Evolutionary conservation across 2,113 vertebrate species (phyloP), one percentile per base, ranked within the genome.

Genomic region (Ameiurus melas): DNA sequence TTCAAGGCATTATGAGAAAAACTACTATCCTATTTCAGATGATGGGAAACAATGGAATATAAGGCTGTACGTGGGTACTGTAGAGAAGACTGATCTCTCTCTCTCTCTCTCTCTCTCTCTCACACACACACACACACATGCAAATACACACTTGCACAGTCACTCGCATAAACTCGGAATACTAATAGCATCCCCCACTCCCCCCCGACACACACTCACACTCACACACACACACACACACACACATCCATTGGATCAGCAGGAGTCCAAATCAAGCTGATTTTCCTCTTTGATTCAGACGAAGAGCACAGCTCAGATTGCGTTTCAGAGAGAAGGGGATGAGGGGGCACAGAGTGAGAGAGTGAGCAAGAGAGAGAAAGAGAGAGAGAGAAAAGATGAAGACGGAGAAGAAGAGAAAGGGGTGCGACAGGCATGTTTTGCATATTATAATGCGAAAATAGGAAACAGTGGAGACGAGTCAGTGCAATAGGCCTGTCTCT

Each of bases 281-380:
- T 97, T 96, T 96, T 96, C 90, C 96, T 96, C 96, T 97, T 97
- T 98, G 97, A 96, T 97, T 96, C 97, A 95, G 95, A 95, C 92
- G 84, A 88, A 90, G 89, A 92, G 89, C 96, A 94, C 96, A 90
- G 94, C 96, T 94, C 95, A 95, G 96, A 97, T 96, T 97, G 96
- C 95, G 95, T 97, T 98, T 96, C 95, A 95, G 95, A 95, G 95
- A 94, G 96, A 95, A 96, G 95, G 95, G 96, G 96, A 94, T 94
- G 94, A 95, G 95, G 93, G 94, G 95, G 94, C 94, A 90, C 89
- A 87, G 83, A 83, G 90, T 85, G 95, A 95, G 93, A 90, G 93
- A 36, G 91, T 60, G 71, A 86, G 93, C 90, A 93, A 30, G 91
- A 84, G 83, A 9, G 47, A 47, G 47, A 88, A 95, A n/a, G n/a